A percentile compares a stretch with the other conserved stretches of the same genome.
Conservation (phyloP, 2,888 invertebrate genomes). For the Trichogramma dendrolimi region DNA sequence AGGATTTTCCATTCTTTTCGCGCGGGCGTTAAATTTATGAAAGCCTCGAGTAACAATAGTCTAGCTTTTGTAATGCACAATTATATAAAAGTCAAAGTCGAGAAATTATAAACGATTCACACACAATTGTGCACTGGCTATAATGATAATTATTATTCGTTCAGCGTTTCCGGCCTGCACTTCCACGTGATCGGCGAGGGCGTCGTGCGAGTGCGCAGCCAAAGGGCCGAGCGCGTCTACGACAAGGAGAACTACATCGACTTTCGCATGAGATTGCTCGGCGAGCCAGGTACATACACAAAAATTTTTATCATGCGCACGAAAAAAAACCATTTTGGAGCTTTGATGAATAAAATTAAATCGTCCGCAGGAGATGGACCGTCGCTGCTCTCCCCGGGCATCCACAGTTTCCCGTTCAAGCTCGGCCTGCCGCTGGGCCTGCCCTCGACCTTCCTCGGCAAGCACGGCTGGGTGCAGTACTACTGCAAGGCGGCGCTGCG, state of each 20-base stretch:
- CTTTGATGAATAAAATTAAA: conserved; percentile 7
- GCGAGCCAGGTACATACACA: conserved; percentile 67
- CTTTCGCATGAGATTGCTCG: conserved; percentile 86
- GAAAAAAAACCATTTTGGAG: background rate
- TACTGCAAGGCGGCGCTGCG: conserved; percentile 85
- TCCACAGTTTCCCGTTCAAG: conserved; percentile 93
- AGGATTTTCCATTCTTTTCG: too few species aligned
- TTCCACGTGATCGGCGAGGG: conserved; percentile 94
- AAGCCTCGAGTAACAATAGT: too few species aligned
- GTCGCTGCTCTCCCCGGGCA: conserved; percentile 82
- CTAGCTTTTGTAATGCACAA: too few species aligned
- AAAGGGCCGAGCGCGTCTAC: conserved; percentile 78
- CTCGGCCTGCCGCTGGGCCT: conserved; percentile 83
- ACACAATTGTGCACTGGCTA: background rate
- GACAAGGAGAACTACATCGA: conserved; percentile 94
- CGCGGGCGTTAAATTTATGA: too few species aligned
- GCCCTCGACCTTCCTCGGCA: conserved; percentile 88
- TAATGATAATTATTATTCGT: too few species aligned
- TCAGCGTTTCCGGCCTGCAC: conserved; percentile 69
- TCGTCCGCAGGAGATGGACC: conserved; percentile 68
- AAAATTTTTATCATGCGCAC: background rate
- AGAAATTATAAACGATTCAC: background rate
- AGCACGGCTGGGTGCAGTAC: conserved; percentile 93
- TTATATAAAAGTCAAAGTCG: background rate
- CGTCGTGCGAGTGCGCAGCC: conserved; percentile 80